phyloP scores from a whole-genome alignment of 2,888 invertebrate species.

The Lymantria monacha region DNA sequence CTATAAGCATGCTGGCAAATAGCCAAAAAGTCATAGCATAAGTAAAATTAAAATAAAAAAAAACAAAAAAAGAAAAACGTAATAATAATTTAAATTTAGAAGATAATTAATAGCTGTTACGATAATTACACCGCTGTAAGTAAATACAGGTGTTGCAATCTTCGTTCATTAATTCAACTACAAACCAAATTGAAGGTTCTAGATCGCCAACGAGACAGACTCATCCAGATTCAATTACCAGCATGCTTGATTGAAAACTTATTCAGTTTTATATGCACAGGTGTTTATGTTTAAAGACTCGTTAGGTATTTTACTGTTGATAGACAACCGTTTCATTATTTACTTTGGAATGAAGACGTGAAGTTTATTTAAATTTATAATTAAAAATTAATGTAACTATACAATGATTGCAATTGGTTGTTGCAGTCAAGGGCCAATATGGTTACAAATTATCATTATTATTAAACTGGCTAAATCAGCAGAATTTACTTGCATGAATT shows the following conservation, averaged over 20 bases:
- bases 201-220: conserved; percentile 4
- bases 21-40: too few relatives aligned
- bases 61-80: too few relatives aligned
- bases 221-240: conserved; percentile 22
- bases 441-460: background rate
- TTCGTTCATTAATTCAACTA: conserved; percentile 17
- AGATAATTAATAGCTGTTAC: background rate
- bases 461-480: too few relatives aligned
- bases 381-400: background rate
- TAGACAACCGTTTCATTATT: background rate
- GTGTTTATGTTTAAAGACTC: conserved; percentile 7
- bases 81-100: too few relatives aligned
- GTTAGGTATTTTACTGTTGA: conserved; percentile 5
- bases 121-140: background rate
- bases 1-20: too few relatives aligned
- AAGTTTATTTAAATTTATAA: background rate
- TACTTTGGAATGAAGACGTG: background rate
- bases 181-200: conserved; percentile 16
- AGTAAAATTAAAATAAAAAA: too few relatives aligned
- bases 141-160: conserved; percentile 19
- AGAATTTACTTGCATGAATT: too few relatives aligned
- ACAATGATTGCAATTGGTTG: background rate
- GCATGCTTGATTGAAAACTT: conserved; percentile 16
- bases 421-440: background rate
- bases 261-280: conserved; percentile 4